phyloP scores from a whole-genome alignment of 2,113 vertebrate genomes.

The Gambusia affinis region DNA sequence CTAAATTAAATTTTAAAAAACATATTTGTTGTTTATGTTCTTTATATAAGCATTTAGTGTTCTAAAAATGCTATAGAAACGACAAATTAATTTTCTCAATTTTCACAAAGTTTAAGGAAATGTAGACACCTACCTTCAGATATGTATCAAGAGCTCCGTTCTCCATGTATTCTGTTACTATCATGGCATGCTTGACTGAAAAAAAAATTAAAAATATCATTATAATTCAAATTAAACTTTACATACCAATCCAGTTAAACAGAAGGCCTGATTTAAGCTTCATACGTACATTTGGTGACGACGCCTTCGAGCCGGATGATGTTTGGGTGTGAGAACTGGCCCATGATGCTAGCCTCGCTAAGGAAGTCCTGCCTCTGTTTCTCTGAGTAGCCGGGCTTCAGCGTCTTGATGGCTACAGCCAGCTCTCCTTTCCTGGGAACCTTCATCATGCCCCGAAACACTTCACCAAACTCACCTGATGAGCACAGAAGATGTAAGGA shows the following conservation, averaged over 20 bases:
- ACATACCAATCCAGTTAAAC: not conserved
- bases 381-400: constrained; percentile 93
- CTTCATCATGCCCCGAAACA: constrained; percentile 90
- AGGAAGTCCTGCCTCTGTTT: constrained; percentile 96
- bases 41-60: not conserved
- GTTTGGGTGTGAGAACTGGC: constrained; percentile 96
- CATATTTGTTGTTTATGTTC: not conserved
- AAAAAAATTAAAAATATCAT: constrained; percentile 22
- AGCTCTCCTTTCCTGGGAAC: constrained; percentile 82
- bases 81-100: too few relatives aligned
- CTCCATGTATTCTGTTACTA: constrained; percentile 97
- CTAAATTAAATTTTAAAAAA: constrained; percentile 64
- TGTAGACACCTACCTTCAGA: constrained; percentile 82
- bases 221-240: constrained; percentile 16
- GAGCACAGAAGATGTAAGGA: not conserved
- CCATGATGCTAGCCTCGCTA: constrained; percentile 97
- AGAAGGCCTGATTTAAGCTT: not conserved
- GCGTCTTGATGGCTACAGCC: constrained; percentile 91
- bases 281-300: constrained; percentile 92
- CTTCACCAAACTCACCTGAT: constrained; percentile 95
- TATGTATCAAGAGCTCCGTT: constrained; percentile 96
- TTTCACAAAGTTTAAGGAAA: not conserved
- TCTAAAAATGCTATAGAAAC: not conserved
- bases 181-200: constrained; percentile 95
- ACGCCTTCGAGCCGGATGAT: constrained; percentile 96